phyloP scores from a whole-genome alignment of 2,113 vertebrate genomes.

The Amphiprion ocellaris region DNA sequence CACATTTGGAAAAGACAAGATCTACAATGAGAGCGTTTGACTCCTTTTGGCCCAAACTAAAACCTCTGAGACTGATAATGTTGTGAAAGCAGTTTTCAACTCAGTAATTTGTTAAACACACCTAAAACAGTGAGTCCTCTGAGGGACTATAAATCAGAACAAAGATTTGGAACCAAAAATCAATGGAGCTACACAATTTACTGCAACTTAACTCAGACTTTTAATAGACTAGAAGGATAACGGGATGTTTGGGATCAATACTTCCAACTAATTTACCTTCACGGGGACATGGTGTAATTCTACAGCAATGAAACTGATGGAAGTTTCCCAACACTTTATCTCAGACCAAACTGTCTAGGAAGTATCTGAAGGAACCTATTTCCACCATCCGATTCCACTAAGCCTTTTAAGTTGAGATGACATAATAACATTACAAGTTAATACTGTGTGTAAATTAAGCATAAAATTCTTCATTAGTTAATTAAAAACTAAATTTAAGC shows the following conservation, averaged over 20 bases:
- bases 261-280: background rate
- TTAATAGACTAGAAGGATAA: background rate
- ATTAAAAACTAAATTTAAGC: too few species aligned
- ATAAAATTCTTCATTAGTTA: too few species aligned
- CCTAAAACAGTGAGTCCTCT: background rate
- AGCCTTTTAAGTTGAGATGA: too few species aligned
- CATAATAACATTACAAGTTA: too few species aligned
- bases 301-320: slow-evolving; percentile 1
- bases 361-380: too few species aligned
- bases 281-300: slow-evolving; percentile 10
- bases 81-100: slow-evolving; percentile 34
- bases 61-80: slow-evolving; percentile 29
- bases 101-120: slow-evolving; percentile 28
- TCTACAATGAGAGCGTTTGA: slow-evolving; percentile 11
- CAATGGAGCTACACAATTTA: background rate
- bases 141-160: slow-evolving; percentile 26
- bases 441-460: too few species aligned
- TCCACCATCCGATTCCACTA: too few species aligned
- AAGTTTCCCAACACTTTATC: slow-evolving; percentile 30
- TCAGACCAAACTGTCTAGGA: background rate
- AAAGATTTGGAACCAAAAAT: slow-evolving; percentile 12
- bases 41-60: slow-evolving; percentile 6
- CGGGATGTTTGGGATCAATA: background rate
- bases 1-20: slow-evolving; percentile 30
- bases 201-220: background rate